Evolutionary conservation across 2,888 invertebrate species (phyloP).

Genomic region (Nasonovia ribisnigri): DNA sequence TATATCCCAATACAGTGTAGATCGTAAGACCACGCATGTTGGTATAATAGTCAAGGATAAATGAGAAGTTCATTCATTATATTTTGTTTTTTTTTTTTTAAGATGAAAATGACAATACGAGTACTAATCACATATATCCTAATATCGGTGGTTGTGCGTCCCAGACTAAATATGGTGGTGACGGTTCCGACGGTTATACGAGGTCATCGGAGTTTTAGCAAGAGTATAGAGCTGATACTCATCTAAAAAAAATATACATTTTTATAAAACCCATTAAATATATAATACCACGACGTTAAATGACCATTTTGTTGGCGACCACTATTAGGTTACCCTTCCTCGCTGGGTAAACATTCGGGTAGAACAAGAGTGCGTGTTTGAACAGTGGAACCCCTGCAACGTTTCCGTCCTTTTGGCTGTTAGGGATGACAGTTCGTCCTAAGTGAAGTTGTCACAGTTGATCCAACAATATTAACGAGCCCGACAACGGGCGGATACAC

Average conservation of each 20-base stretch:
- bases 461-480: background rate
- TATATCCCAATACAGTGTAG: constrained; percentile 3
- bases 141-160: background rate
- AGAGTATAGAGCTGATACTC: no score
- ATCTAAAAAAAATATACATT: background rate
- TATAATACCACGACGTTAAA: background rate
- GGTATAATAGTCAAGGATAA: constrained; percentile 17
- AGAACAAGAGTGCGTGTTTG: constrained; percentile 30
- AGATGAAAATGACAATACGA: background rate
- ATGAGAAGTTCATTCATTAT: background rate
- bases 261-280: constrained; percentile 2
- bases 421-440: background rate
- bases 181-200: background rate
- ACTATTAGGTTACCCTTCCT: background rate
- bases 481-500: background rate
- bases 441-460: background rate
- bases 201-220: constrained; percentile 3
- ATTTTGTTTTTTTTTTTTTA: background rate
- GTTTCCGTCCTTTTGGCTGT: constrained; percentile 20
- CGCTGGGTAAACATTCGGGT: background rate
- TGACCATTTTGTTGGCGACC: background rate
- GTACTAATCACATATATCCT: constrained; percentile 7
- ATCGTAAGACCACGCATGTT: background rate
- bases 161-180: constrained; percentile 22
- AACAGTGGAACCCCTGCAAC: background rate